These are phyloP conservation scores for Coranthus polyacanthus DNA, from an alignment of 2,797 vertebrate genomes.

Conservation along the genomic window DNA sequence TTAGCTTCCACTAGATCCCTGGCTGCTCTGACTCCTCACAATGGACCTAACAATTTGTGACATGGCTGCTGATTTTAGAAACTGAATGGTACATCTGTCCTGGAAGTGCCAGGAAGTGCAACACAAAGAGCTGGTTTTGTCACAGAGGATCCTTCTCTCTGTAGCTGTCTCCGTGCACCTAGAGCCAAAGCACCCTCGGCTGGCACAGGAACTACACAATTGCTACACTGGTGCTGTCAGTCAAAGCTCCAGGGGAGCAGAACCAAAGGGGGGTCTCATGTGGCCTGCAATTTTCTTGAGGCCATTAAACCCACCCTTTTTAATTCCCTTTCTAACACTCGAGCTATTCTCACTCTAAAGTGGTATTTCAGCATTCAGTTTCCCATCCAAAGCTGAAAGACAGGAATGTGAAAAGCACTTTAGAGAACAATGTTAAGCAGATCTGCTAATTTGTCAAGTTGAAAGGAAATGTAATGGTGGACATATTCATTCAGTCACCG, in stretches of 20 bases:
- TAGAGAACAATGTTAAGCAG: slow-evolving; percentile 62
- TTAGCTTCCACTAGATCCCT: slow-evolving; percentile 14
- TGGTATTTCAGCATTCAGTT: slow-evolving; percentile 51
- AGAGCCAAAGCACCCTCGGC: slow-evolving; percentile 52
- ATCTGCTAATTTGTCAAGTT: slow-evolving; percentile 44
- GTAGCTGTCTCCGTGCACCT: slow-evolving; percentile 35
- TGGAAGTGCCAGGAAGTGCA: slow-evolving; percentile 37
- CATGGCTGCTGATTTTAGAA: slow-evolving; percentile 17
- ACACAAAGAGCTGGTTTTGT: slow-evolving; percentile 46
- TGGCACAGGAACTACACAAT: slow-evolving; percentile 71
- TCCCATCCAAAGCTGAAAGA: slow-evolving; percentile 60
- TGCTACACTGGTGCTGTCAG: slow-evolving; percentile 79
- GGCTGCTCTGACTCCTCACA: slow-evolving; percentile 28
- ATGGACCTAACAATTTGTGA: slow-evolving; percentile 19
- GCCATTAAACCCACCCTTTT: slow-evolving; percentile 81
- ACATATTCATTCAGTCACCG: slow-evolving; percentile 18
- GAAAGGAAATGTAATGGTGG: slow-evolving; percentile 38
- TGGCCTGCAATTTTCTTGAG: slow-evolving; percentile 82
- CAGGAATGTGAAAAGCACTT: slow-evolving; percentile 58
- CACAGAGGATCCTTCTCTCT: slow-evolving; percentile 30
- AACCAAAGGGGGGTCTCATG: slow-evolving; percentile 70
- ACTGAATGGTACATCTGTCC: slow-evolving; percentile 57
- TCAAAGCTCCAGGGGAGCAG: slow-evolving; percentile 82
- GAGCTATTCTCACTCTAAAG: slow-evolving; percentile 69
- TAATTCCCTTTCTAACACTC: slow-evolving; percentile 81